Base-by-base conservation (phyloP, 2,113 vertebrate species). In the Crotalus tigris region DNA sequence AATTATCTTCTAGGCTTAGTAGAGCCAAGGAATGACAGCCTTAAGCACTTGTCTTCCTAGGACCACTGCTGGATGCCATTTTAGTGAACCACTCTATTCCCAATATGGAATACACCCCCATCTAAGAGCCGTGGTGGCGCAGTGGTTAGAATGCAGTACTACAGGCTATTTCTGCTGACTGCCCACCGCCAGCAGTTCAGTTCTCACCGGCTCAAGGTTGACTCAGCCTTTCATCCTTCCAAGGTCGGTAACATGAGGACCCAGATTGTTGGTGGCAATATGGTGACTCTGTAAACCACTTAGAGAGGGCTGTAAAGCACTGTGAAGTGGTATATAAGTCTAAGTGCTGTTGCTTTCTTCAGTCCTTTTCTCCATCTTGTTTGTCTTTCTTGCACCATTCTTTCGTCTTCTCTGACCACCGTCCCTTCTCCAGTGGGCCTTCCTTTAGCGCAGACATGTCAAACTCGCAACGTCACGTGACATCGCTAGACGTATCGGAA, bases 401-500 rank as follows among this genome's bases (percentile, higher is more conserved):
- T n/a, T 33, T 75, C 29, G 15, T 69, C 5, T 33, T 75, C 17
- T 81, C n/a, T 0, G 0, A 39, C n/a, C 5, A 75, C 5, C 3
- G 3, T 6, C 33, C 55, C 33, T 81, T 81, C 33, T 39, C n/a
- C 69, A 39, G n/a, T 19, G n/a, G 69, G 15, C 7, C n/a, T 75
- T 75, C 75, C 75, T 21, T 81, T 81, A 51, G 49, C 1, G 49
- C 49, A 51, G 49, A 51, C 49, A 51, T 51, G 49, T 51, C 49
- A 51, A 51, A 51, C 49, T 51, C 49, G 1, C 8, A 7, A 51
- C 8, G 8, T 51, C 49, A 51, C 49, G 0, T 51, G 8, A 51
- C 0, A 0, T 9, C 9, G 8, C 8, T 8, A 0, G 49, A 51
- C 1, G 0, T 51, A 51, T 51, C 1, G 49, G 49, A 51, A 51